Percentiles rank a stretch among this genome's conserved stretches.
Conservation (phyloP, 2,797 vertebrate genomes). For the Staurois parvus region DNA sequence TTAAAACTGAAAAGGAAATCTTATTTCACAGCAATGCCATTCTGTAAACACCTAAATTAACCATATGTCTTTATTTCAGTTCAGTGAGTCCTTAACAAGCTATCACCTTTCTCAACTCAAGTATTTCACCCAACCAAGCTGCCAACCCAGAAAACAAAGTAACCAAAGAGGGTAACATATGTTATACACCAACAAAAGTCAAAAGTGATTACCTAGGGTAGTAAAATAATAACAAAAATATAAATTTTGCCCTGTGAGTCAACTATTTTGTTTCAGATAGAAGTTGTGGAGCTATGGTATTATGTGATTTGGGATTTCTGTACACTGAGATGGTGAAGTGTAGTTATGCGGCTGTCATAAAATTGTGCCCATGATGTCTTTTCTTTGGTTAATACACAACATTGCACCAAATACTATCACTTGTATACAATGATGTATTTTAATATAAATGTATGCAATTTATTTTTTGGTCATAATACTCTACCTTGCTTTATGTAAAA, state of each 20-base stretch:
- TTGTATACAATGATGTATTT: constrained; percentile 31
- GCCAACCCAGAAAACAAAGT: constrained; percentile 6
- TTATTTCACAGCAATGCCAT: constrained; percentile 37
- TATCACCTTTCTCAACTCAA: constrained; percentile 23
- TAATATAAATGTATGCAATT: constrained; percentile 17
- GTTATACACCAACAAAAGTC: constrained; percentile 7
- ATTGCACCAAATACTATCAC: constrained; percentile 17
- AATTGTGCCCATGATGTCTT: constrained; percentile 28
- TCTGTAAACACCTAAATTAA: constrained; percentile 37
- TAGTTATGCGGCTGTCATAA: constrained; percentile 28
- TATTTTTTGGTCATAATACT: neutral
- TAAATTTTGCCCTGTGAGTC: neutral
- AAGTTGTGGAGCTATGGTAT: constrained; percentile 11
- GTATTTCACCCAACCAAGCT: constrained; percentile 3
- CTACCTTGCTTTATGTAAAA: too few relatives aligned
- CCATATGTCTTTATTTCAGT: constrained; percentile 38
- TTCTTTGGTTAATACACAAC: constrained; percentile 16
- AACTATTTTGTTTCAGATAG: neutral
- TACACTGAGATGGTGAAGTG: neutral
- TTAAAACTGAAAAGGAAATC: constrained; percentile 46
- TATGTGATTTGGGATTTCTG: constrained; percentile 28
- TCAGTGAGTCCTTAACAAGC: constrained; percentile 37
- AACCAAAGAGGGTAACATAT: constrained; percentile 37
- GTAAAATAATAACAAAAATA: neutral
- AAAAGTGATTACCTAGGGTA: constrained; percentile 6